phyloP scores from a whole-genome alignment of 2,888 invertebrate species.

The Caenorhabditis sulstoni region DNA sequence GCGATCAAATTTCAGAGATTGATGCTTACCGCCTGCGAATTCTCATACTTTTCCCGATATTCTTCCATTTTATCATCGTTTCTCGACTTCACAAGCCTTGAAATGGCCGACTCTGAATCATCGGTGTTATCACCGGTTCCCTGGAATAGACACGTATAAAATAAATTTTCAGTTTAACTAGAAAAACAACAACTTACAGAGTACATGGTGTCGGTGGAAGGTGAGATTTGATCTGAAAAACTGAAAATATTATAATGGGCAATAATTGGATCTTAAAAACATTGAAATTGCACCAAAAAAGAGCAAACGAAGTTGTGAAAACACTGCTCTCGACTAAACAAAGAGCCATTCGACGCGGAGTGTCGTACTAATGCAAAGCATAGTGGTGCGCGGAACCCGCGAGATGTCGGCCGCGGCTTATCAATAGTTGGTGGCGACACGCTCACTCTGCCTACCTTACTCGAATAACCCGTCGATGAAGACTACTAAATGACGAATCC shows the following conservation, averaged over 20 bases:
- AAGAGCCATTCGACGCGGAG: slow-evolving; percentile 13
- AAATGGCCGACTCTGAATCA: background rate
- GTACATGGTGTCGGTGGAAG: too few species aligned
- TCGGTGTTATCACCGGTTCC: background rate
- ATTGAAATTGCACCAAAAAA: background rate
- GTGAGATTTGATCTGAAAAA: too few species aligned
- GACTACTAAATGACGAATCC: slow-evolving; percentile 69
- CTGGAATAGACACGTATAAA: too few species aligned
- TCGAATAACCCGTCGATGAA: slow-evolving; percentile 69
- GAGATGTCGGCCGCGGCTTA: slow-evolving; percentile 25
- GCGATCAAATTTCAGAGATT: background rate
- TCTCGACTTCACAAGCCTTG: background rate
- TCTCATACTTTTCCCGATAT: slow-evolving; percentile 12
- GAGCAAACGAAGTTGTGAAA: background rate
- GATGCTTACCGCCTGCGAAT: slow-evolving; percentile 2
- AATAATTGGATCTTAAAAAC: background rate
- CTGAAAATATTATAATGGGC: too few species aligned
- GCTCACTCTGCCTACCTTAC: slow-evolving; percentile 62
- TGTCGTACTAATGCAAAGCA: slow-evolving; percentile 30
- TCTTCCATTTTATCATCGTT: slow-evolving; percentile 10
- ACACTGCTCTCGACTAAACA: slow-evolving; percentile 3
- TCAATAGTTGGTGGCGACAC: slow-evolving; percentile 1
- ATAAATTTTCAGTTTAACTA: too few species aligned
- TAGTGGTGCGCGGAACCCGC: slow-evolving; percentile 27
- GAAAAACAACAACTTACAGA: slow-evolving; percentile 7